Conservation (phyloP, 2,797 vertebrate genomes). For the Choloepus didactylus region DNA sequence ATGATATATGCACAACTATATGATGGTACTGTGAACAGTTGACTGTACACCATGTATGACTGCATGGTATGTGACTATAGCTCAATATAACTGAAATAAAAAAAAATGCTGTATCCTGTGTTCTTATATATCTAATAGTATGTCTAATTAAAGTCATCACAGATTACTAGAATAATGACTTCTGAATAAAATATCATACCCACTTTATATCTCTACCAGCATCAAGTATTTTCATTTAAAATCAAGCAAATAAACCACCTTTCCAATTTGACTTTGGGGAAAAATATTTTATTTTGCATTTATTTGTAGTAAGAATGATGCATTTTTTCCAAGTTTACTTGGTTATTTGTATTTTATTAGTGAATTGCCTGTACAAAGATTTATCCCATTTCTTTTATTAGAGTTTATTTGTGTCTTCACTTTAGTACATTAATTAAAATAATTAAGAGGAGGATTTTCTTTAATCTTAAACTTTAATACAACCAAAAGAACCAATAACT, state of each 20-base stretch:
- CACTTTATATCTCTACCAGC: neutral
- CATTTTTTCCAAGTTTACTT: neutral
- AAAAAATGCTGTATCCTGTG: neutral
- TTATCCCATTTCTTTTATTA: neutral
- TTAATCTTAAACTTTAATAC: neutral
- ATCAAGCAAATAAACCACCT: neutral
- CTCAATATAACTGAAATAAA: neutral
- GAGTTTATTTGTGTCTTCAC: neutral
- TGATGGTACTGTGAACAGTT: too few relatives aligned
- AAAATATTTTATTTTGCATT: neutral
- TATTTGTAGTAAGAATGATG: neutral
- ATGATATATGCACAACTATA: too few relatives aligned
- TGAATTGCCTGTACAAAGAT: neutral
- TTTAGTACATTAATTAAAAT: neutral
- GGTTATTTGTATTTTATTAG: neutral
- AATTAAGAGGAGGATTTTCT: constrained; percentile 11
- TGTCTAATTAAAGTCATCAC: neutral
- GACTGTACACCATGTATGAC: too few relatives aligned
- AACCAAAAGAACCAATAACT: neutral
- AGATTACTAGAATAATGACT: neutral
- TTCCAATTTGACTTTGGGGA: neutral
- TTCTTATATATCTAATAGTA: neutral
- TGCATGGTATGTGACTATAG: neutral
- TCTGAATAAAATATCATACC: neutral
- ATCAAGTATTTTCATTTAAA: neutral